A percentile compares a stretch with the other conserved stretches of the same genome.
These are phyloP conservation scores for Vandiemenella viatica DNA, from an alignment of 2,888 invertebrate species.

Conservation along the genomic window DNA sequence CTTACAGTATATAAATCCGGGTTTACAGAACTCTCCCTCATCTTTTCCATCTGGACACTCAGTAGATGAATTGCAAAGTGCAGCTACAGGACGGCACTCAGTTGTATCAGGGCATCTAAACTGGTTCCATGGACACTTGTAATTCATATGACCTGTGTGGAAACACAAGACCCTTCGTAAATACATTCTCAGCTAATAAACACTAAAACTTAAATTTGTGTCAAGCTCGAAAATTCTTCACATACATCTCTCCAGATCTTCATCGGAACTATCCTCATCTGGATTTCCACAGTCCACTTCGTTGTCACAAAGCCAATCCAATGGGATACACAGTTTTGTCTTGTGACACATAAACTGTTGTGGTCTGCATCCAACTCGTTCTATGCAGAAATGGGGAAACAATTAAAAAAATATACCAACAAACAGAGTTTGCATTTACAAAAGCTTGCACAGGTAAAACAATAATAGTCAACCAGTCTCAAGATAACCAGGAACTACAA, in stretches of 20 bases:
- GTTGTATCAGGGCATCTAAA: constrained; percentile 45
- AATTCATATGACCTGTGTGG: constrained; percentile 38
- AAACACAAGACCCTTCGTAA: background rate
- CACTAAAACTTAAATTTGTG: background rate
- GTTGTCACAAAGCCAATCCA: constrained; percentile 63
- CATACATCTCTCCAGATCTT: constrained; percentile 47
- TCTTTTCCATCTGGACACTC: constrained; percentile 57
- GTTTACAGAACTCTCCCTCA: constrained; percentile 54
- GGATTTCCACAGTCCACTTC: constrained; percentile 56
- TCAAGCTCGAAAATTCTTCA: constrained; percentile 9
- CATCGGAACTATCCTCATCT: constrained; percentile 48
- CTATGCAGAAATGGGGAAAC: constrained; percentile 25
- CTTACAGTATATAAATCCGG: constrained; percentile 19
- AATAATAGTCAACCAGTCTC: too few relatives aligned
- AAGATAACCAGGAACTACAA: too few relatives aligned
- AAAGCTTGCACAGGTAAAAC: too few relatives aligned
- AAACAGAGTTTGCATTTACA: background rate
- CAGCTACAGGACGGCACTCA: constrained; percentile 42
- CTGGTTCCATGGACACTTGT: constrained; percentile 49
- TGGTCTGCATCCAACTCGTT: constrained; percentile 40
- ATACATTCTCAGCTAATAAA: background rate
- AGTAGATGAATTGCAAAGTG: constrained; percentile 49
- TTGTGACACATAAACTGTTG: constrained; percentile 59
- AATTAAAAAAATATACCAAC: background rate
- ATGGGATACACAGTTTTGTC: constrained; percentile 57